These are phyloP conservation scores for Spisula solida DNA, from an alignment of 2,888 invertebrate genomes.

Conservation along the genomic window DNA sequence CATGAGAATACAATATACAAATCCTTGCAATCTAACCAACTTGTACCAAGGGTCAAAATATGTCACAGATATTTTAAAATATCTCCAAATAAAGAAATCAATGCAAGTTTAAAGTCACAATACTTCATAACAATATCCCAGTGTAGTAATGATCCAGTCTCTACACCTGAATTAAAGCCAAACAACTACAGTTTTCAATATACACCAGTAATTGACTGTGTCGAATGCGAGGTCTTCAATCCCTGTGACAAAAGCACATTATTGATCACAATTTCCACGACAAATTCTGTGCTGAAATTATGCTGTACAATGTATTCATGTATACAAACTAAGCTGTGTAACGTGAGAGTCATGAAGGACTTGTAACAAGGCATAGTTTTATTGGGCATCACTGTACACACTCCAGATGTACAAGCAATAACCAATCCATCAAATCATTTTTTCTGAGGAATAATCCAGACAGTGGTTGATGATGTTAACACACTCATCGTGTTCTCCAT, in stretches of 20 bases:
- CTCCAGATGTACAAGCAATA: neutral
- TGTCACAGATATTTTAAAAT: neutral
- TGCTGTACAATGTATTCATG: constrained; percentile 33
- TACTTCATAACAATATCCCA: neutral
- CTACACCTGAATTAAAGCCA: neutral
- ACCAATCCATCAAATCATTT: neutral
- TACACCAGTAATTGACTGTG: constrained; percentile 42
- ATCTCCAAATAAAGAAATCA: constrained; percentile 10
- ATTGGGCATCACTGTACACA: neutral
- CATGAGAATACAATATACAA: constrained; percentile 5
- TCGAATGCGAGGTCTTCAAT: constrained; percentile 36
- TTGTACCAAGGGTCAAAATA: neutral
- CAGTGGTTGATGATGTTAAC: too few relatives aligned
- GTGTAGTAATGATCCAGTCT: neutral
- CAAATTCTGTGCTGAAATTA: constrained; percentile 38
- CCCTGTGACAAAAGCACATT: constrained; percentile 43
- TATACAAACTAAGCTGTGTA: constrained; percentile 24
- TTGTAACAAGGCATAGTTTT: neutral
- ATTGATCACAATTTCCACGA: constrained; percentile 36
- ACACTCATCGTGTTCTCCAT: too few relatives aligned
- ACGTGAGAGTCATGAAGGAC: neutral
- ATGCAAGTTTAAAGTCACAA: constrained; percentile 21
- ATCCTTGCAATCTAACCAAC: neutral
- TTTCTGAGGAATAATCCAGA: too few relatives aligned
- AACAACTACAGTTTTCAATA: constrained; percentile 33